Conservation (phyloP, 2,113 vertebrate genomes). For the Phycodurus eques region DNA sequence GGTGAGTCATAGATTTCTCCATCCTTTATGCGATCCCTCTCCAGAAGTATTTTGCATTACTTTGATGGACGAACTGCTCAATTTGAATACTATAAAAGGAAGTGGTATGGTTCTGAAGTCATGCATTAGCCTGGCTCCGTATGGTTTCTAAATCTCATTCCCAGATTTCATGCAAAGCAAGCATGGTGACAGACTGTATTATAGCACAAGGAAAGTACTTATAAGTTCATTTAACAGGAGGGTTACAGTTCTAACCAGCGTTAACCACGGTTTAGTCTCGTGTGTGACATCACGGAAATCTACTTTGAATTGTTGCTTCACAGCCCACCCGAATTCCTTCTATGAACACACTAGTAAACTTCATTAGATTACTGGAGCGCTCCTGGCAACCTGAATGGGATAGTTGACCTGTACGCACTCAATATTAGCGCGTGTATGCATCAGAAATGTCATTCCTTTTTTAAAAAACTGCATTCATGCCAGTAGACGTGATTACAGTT, state of each 20-base stretch:
- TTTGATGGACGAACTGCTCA: conserved; percentile 26
- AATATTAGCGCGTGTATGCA: conserved; percentile 7
- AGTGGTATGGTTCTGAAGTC: conserved; percentile 73
- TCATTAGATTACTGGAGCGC: conserved; percentile 23
- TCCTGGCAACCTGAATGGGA: conserved; percentile 3
- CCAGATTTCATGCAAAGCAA: conserved; percentile 70
- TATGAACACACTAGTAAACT: conserved; percentile 20
- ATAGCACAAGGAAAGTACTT: conserved; percentile 75
- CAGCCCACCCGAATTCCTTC: conserved; percentile 1
- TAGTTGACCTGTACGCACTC: conserved; percentile 9
- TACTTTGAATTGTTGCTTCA: conserved; percentile 16
- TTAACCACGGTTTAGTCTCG: conserved; percentile 20
- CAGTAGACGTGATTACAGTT: conserved; percentile 41
- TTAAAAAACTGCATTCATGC: conserved; percentile 27
- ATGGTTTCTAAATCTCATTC: conserved; percentile 73
- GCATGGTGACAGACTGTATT: conserved; percentile 73
- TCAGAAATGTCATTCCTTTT: conserved; percentile 18
- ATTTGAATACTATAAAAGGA: conserved; percentile 59
- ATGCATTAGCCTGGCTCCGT: conserved; percentile 80
- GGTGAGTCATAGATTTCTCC: conserved; percentile 29
- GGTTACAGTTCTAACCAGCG: conserved; percentile 23
- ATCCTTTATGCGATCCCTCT: not conserved
- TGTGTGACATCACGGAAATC: conserved; percentile 26
- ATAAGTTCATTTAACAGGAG: conserved; percentile 54
- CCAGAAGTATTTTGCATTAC: conserved; percentile 15